phyloP scores from a whole-genome alignment of 2,797 vertebrate species.

The Pseudocheirus occidentalis region DNA sequence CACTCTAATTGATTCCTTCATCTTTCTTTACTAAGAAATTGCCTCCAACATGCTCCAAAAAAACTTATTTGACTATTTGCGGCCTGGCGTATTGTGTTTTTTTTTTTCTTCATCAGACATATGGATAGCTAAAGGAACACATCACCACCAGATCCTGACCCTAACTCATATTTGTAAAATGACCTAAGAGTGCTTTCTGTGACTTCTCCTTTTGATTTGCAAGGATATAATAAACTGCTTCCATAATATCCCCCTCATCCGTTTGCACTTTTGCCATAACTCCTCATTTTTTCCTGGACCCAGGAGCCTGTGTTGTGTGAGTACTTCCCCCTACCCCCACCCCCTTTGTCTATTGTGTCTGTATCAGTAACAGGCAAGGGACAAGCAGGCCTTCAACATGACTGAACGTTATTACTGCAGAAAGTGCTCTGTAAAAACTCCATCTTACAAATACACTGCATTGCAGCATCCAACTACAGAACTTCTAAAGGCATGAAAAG shows the following conservation, averaged over 20 bases:
- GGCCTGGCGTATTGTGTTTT: conserved; percentile 1
- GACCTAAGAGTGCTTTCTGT: conserved; percentile 51
- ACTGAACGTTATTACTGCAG: not conserved
- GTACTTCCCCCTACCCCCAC: not conserved
- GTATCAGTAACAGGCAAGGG: not conserved
- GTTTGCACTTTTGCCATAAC: conserved; percentile 36
- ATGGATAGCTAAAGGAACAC: conserved; percentile 46
- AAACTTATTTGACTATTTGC: conserved; percentile 53
- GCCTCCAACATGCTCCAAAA: conserved; percentile 50
- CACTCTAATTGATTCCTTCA: conserved; percentile 49
- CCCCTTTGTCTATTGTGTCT: not conserved
- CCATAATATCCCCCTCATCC: conserved; percentile 13
- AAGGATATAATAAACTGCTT: conserved; percentile 50
- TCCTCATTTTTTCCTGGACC: conserved; percentile 49
- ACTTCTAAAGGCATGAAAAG: not conserved
- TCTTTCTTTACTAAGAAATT: conserved; percentile 36
- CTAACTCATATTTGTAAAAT: conserved; percentile 66
- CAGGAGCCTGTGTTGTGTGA: not conserved
- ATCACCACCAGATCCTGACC: conserved; percentile 63
- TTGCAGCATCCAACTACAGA: not conserved
- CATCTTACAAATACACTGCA: not conserved
- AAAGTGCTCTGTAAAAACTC: not conserved
- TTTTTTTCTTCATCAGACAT: conserved; percentile 21
- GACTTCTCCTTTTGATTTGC: conserved; percentile 12
- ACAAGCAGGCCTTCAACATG: not conserved